These are phyloP conservation scores for Drosophila nigritarsus DNA, from an alignment of 2,888 invertebrate genomes.

Conservation along the genomic window DNA sequence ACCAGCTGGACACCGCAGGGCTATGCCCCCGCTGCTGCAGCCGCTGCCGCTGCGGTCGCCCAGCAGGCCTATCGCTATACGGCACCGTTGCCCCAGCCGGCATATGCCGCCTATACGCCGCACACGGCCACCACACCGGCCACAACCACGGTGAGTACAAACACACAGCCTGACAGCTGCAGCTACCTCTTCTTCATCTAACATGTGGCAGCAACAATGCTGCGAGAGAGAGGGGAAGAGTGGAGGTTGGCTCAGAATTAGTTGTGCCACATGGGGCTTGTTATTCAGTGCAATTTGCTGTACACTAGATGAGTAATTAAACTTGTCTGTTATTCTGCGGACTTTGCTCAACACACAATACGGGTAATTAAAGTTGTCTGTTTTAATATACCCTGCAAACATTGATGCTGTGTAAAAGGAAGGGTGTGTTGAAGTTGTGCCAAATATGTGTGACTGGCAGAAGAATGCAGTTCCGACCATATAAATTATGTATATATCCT, in stretches of 20 bases:
- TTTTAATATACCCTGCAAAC: not conserved
- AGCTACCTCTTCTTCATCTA: not conserved
- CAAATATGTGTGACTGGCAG: not conserved
- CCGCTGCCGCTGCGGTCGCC: slow-evolving; percentile 83
- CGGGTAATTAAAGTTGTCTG: not conserved
- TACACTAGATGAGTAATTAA: slow-evolving; percentile 1
- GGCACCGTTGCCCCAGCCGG: slow-evolving; percentile 85
- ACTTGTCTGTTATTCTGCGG: not conserved
- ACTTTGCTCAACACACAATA: not conserved
- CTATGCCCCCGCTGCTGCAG: slow-evolving; percentile 84
- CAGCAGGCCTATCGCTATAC: slow-evolving; percentile 85
- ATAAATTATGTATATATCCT: not conserved
- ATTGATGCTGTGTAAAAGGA: not conserved
- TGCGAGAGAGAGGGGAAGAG: not conserved
- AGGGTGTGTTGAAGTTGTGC: not conserved
- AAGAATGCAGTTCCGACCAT: not conserved
- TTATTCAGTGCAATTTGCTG: not conserved
- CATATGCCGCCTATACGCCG: slow-evolving; percentile 85
- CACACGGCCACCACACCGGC: slow-evolving; percentile 84
- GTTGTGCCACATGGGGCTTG: not conserved
- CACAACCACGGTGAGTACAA: slow-evolving; percentile 84
- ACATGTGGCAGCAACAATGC: not conserved
- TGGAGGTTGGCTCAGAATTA: not conserved
- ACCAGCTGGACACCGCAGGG: slow-evolving; percentile 85
- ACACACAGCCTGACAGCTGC: not conserved